These are phyloP conservation scores for Semicossyphus pulcher DNA, from an alignment of 2,113 vertebrate genomes.

Conservation along the genomic window DNA sequence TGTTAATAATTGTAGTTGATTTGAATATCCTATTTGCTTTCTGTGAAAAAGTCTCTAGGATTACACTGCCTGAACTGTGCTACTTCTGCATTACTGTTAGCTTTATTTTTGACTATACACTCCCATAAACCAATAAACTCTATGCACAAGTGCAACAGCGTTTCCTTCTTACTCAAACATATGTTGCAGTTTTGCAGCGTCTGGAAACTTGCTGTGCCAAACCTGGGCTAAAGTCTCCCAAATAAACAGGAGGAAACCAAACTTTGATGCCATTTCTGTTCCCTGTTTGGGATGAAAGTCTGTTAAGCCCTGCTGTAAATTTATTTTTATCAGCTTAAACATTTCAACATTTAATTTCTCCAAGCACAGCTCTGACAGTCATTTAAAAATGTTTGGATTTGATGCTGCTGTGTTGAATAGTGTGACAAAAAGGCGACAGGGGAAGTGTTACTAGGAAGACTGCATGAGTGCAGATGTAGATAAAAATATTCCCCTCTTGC, in stretches of 20 bases:
- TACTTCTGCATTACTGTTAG: not conserved
- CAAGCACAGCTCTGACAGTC: not conserved
- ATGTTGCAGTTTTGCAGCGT: not conserved
- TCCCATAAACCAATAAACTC: not conserved
- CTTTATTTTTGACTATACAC: not conserved
- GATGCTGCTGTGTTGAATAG: not conserved
- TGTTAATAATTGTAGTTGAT: no score
- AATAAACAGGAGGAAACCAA: not conserved
- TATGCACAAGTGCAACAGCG: not conserved
- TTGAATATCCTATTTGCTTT: not conserved
- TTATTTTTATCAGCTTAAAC: not conserved
- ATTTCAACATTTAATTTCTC: not conserved
- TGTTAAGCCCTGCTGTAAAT: not conserved
- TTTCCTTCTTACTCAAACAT: not conserved
- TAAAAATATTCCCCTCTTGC: constrained; percentile 54
- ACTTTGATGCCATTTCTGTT: not conserved
- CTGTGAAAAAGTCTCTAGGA: not conserved
- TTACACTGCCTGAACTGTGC: not conserved
- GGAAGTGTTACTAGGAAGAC: not conserved
- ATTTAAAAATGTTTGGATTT: not conserved
- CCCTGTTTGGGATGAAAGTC: not conserved
- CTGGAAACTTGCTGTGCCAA: not conserved
- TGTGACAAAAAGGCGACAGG: not conserved
- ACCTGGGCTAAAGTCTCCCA: not conserved
- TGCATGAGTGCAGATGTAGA: constrained; percentile 10